Percentiles rank a stretch among this genome's conserved stretches.
phyloP scores from a whole-genome alignment of 2,888 invertebrate genomes.

The Dasypolia templi region DNA sequence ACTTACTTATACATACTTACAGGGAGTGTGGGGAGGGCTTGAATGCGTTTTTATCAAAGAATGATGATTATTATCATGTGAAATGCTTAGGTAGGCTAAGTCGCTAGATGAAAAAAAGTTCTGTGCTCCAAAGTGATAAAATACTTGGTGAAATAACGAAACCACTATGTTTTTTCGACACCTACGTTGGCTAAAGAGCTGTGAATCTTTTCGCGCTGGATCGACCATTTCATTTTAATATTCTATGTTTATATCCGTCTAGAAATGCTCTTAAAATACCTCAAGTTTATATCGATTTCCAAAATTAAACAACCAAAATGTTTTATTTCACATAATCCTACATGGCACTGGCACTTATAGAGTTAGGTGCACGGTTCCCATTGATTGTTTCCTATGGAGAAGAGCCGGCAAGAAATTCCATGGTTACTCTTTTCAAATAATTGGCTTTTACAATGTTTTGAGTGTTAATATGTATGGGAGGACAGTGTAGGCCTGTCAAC shows the following conservation, averaged over 20 bases:
- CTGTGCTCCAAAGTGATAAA: background rate
- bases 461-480: too few species aligned
- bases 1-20: conserved; percentile 25
- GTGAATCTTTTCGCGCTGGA: background rate
- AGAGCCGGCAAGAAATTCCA: too few species aligned
- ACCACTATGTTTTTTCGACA: background rate
- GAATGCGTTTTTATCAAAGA: background rate
- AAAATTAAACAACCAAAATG: too few species aligned
- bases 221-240: background rate
- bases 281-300: conserved; percentile 31
- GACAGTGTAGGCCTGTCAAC: too few species aligned
- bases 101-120: background rate
- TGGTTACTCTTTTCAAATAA: too few species aligned
- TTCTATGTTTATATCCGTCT: conserved; percentile 6
- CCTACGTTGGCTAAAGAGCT: background rate
- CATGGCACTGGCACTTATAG: too few species aligned
- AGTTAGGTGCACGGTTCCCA: too few species aligned
- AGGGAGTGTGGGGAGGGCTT: background rate
- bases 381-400: too few species aligned
- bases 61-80: background rate
- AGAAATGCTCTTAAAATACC: conserved; percentile 32
- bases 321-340: too few species aligned
- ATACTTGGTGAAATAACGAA: background rate
- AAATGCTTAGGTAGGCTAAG: background rate
- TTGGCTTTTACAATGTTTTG: too few species aligned